Evolutionary conservation across 2,888 invertebrate genomes (phyloP).

Genomic region (Meiosimyza decipiens): DNA sequence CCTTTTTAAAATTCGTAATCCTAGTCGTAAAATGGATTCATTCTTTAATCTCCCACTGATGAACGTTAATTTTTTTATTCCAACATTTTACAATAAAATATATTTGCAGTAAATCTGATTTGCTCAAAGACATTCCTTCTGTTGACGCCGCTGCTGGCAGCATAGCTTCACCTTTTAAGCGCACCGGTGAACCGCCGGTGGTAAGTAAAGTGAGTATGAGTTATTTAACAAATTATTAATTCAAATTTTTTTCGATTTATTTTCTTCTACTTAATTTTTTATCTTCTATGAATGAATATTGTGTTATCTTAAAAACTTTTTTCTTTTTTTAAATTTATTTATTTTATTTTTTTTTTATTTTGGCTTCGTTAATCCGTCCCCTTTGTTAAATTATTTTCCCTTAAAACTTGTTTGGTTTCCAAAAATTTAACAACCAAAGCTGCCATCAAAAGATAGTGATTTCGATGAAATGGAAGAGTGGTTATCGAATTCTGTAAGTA

Average conservation of each 20-base stretch:
- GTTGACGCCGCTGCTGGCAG: slow-evolving; percentile 64
- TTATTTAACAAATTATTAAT: slow-evolving; percentile 51
- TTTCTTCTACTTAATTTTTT: slow-evolving; percentile 36
- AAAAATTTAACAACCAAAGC: slow-evolving; percentile 66
- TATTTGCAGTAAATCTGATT: slow-evolving; percentile 63
- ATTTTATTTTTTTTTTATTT: slow-evolving; percentile 45
- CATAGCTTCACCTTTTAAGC: slow-evolving; percentile 54
- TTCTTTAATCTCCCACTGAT: background rate
- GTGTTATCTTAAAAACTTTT: slow-evolving; percentile 44
- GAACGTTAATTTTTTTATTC: background rate
- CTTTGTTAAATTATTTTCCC: slow-evolving; percentile 51
- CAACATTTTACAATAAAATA: slow-evolving; percentile 23
- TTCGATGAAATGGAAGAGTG: slow-evolving; percentile 96
- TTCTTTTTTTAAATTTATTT: slow-evolving; percentile 51
- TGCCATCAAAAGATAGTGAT: slow-evolving; percentile 80
- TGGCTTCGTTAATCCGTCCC: slow-evolving; percentile 33
- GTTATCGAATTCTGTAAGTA: slow-evolving; percentile 79
- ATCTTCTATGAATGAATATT: slow-evolving; percentile 43
- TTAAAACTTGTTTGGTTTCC: slow-evolving; percentile 46
- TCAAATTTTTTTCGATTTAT: slow-evolving; percentile 29
- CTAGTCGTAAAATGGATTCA: background rate
- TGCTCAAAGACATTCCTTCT: slow-evolving; percentile 72
- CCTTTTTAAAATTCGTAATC: no score
- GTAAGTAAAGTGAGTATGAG: slow-evolving; percentile 65
- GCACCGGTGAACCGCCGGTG: slow-evolving; percentile 58